Evolutionary conservation across 2,113 vertebrate species (phyloP), one percentile per base, ranked within the genome.

Genomic region (Gobius niger): DNA sequence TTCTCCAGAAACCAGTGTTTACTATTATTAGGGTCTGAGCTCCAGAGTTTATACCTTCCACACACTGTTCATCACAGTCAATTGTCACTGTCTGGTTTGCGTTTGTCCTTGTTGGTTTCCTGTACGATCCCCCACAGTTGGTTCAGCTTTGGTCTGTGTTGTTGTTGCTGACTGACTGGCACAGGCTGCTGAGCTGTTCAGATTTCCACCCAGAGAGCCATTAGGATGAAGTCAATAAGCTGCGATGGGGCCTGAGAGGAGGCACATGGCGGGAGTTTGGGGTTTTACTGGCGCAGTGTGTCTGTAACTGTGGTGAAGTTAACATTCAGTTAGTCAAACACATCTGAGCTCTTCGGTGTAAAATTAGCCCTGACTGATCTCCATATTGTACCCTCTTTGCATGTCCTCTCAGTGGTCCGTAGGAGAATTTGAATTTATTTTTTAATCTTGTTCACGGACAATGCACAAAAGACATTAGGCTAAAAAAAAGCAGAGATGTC

Each of bases 181-280:
- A 57, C 16, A 57, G 19, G 54, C 54, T 57, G 54, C 54, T 57
- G 54, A 57, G 54, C 54, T 57, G 54, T 57, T 40, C 24, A 11
- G 19, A 34, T 52, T 34, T 34, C 24, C 24, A 57, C 54, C 24
- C 24, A 14, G 54, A 57, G 54, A 57, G 54, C 54, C 54, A 40
- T 57, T 57, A 57, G 54, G 54, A 19, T 19, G 11, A 14, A 34
- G 54, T 57, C 54, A 57, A 57, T 57, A 57, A 40, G 11, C 19
- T 54, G 24, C 7, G 54, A 57, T 57, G 18, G 5, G 19, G 53
- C 19, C 53, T 13, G 53, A 34, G 53, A 56, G 54, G 54, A 14
- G 54, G 24, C 34, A 57, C 54, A 40, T 57, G 13, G 24, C 24
- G 24, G 54, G 54, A 40, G 19, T 19, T 5, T 34, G 24, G 53